Percentiles rank a stretch among this genome's conserved stretches.
These are phyloP conservation scores for Stichopus chloronotus DNA, from an alignment of 35 echinoderm and acorn worm genomes.

Conservation along the genomic window DNA sequence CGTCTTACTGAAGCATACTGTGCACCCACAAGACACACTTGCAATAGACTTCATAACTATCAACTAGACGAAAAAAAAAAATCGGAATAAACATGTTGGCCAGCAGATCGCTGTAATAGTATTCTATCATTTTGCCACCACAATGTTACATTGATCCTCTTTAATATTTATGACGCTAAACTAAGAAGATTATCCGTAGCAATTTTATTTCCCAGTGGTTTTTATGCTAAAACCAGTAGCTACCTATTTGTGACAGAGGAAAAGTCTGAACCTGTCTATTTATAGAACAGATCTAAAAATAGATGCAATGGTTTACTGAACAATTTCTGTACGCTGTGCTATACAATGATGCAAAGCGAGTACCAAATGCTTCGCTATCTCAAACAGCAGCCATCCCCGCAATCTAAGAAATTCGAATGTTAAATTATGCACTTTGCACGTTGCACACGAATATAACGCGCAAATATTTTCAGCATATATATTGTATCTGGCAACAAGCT, in stretches of 20 bases:
- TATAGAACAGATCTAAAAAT: constrained; percentile 11
- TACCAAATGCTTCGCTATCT: neutral
- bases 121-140: too few species aligned
- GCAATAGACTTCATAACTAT: too few species aligned
- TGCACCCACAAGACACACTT: too few species aligned
- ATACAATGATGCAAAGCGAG: neutral
- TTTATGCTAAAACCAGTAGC: neutral
- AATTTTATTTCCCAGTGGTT: neutral
- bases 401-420: neutral
- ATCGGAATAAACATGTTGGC: too few species aligned
- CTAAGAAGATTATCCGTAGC: neutral
- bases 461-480: neutral
- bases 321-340: neutral
- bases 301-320: constrained; percentile 20
- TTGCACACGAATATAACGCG: neutral
- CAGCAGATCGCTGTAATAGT: too few species aligned
- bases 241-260: neutral
- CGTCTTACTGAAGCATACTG: too few species aligned
- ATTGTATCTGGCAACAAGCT: constrained; percentile 55
- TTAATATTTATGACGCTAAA: too few species aligned
- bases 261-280: constrained; percentile 1
- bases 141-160: too few species aligned
- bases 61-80: too few species aligned
- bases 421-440: neutral
- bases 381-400: neutral